Conservation (phyloP, 2,797 vertebrate species). For the Urocyon cinereoargenteus region DNA sequence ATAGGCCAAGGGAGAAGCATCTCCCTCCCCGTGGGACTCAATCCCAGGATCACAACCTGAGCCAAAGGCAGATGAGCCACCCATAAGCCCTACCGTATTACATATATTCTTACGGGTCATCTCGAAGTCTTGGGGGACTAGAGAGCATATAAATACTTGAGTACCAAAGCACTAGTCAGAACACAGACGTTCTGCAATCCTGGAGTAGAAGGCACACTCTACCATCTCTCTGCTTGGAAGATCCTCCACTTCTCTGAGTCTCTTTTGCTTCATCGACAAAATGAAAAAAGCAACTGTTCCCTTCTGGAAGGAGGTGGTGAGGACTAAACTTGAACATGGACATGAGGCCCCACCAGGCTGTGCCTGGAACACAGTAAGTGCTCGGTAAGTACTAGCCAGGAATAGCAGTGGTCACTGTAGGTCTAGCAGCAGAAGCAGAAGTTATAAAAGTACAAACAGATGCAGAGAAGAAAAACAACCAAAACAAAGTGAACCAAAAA, state of each 20-base stretch:
- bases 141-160: not conserved
- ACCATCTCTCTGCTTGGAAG: not conserved
- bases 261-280: not conserved
- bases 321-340: not conserved
- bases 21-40: no score
- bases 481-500: not conserved
- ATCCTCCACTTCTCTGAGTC: not conserved
- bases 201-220: no score
- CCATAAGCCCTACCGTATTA: no score
- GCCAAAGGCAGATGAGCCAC: no score
- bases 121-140: not conserved
- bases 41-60: no score
- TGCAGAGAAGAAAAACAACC: not conserved
- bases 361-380: not conserved
- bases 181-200: not conserved
- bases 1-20: no score
- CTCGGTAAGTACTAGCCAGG: fast-evolving
- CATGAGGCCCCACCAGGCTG: fast-evolving
- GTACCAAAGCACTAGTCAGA: not conserved
- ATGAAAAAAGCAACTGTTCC: not conserved
- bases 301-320: not conserved
- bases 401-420: fast-evolving
- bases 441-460: not conserved
- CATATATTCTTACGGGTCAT: not conserved
- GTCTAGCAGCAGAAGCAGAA: not conserved